Evolutionary conservation across 2,113 vertebrate genomes (phyloP).

Genomic region (Falcunculus frontatus): DNA sequence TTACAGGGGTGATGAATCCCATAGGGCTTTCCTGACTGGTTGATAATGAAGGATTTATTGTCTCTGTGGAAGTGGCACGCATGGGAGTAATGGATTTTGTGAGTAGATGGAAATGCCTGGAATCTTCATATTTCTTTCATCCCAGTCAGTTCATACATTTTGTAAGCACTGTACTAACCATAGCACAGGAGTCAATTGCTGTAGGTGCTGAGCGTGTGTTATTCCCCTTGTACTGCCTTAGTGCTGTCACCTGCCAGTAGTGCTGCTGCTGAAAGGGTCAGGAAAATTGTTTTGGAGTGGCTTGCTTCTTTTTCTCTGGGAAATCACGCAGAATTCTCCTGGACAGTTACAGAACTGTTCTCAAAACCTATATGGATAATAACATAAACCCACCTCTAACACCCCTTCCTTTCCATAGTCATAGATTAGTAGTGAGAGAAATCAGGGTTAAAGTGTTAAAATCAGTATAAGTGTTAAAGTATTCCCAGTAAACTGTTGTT

Average conservation of each 20-base stretch:
- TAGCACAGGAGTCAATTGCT: rapidly evolving
- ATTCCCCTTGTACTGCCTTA: background rate
- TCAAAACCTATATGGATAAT: background rate
- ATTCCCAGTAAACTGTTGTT: background rate
- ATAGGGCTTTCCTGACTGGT: background rate
- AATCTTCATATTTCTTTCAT: background rate
- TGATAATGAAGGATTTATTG: background rate
- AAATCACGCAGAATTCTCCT: background rate
- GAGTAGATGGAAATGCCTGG: background rate
- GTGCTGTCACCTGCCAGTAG: background rate
- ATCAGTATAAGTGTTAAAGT: background rate
- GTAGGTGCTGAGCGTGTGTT: background rate
- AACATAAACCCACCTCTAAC: background rate
- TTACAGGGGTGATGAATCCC: background rate
- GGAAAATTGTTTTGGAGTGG: background rate
- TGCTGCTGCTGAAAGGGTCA: background rate
- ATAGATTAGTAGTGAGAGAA: background rate
- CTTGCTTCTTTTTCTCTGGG: background rate
- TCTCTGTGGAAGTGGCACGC: background rate
- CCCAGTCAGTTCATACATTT: background rate
- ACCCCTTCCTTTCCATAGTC: background rate
- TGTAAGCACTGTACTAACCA: background rate
- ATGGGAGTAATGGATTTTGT: background rate
- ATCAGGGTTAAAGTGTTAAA: background rate
- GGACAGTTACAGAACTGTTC: background rate